Conservation (phyloP, 2,888 invertebrate species). For the Falcaria lacertinaria region DNA sequence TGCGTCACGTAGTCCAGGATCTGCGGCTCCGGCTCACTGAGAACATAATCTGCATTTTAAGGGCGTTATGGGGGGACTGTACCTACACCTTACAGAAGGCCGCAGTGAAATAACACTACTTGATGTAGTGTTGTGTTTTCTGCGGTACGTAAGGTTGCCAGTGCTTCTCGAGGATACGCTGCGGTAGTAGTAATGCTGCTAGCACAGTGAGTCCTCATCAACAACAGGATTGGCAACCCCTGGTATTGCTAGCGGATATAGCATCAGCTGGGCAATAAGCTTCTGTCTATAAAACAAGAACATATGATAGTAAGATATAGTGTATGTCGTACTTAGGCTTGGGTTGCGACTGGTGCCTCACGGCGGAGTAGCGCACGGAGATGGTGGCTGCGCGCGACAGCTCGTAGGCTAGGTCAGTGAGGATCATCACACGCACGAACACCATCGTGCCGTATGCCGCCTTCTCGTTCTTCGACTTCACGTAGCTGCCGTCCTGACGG, state of each 20-base stretch:
- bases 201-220: no score
- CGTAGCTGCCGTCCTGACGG: conserved; percentile 88
- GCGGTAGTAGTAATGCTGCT: no score
- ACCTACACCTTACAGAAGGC: no score
- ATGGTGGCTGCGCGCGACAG: conserved; percentile 90
- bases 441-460: conserved; percentile 94
- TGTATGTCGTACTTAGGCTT: conserved; percentile 82
- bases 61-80: not conserved
- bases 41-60: conserved; percentile 9
- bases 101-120: no score
- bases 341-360: conserved; percentile 92
- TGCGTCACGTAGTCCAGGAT: conserved; percentile 96
- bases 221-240: no score
- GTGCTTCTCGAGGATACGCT: no score
- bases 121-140: no score
- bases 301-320: no score
- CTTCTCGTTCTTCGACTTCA: conserved; percentile 88
- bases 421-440: conserved; percentile 90
- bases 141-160: no score
- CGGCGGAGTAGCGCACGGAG: conserved; percentile 92
- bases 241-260: no score
- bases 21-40: conserved; percentile 88
- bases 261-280: no score
- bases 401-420: conserved; percentile 85
- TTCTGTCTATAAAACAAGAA: no score